phyloP scores from a whole-genome alignment of 2,797 vertebrate genomes.

The Cottoperca gobio region DNA sequence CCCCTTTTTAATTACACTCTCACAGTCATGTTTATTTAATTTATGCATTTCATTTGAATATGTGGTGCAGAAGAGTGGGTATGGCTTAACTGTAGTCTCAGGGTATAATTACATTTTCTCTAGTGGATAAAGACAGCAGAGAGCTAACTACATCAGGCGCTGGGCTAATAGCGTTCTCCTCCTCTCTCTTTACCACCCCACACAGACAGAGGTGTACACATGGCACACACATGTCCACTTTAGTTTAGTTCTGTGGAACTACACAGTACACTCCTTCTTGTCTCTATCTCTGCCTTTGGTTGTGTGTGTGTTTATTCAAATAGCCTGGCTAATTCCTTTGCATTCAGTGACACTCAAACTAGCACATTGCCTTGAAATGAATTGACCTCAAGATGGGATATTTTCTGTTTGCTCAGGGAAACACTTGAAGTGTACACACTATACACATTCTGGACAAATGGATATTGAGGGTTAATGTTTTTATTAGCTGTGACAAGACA shows the following conservation, averaged over 20 bases:
- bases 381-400: constrained; percentile 15
- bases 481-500: not conserved
- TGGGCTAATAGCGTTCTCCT: constrained; percentile 22
- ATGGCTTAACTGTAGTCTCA: constrained; percentile 45
- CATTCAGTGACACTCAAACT: constrained; percentile 22
- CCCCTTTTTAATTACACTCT: constrained; percentile 58
- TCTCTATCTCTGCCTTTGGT: not conserved
- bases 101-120: constrained; percentile 58
- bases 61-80: constrained; percentile 39
- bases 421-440: not conserved
- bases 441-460: not conserved
- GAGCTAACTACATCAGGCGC: constrained; percentile 33
- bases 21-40: constrained; percentile 68
- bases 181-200: not conserved
- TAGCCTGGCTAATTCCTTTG: not conserved
- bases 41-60: constrained; percentile 66
- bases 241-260: constrained; percentile 11
- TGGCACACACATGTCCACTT: not conserved
- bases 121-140: constrained; percentile 43
- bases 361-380: constrained; percentile 36
- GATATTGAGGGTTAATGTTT: not conserved
- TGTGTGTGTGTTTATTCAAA: constrained; percentile 10
- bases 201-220: not conserved
- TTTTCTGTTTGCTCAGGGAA: not conserved
- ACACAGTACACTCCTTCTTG: constrained; percentile 28